Percentiles rank a stretch among this genome's conserved stretches.
These are phyloP conservation scores for Drosophila pruinosa DNA, from an alignment of 1,140 invertebrate genomes.

Conservation along the genomic window DNA sequence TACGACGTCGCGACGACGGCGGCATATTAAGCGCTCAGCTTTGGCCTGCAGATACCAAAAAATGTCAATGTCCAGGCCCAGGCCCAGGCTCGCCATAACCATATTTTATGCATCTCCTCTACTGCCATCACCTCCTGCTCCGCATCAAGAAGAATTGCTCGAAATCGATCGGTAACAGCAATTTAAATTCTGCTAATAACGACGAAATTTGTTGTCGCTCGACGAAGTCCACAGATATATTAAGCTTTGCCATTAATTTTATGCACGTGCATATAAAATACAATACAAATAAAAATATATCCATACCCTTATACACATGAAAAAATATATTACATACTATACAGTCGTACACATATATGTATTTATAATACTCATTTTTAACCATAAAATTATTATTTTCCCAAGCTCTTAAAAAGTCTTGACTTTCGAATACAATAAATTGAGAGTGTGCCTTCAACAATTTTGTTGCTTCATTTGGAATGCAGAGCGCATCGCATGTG, in stretches of 20 bases:
- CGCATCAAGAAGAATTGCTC: slow-evolving; percentile 18
- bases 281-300: neutral
- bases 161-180: slow-evolving; percentile 69
- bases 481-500: slow-evolving; percentile 53
- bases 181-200: slow-evolving; percentile 81
- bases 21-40: slow-evolving; percentile 66
- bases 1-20: slow-evolving; percentile 52
- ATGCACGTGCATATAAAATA: slow-evolving; percentile 62
- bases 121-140: too few species aligned
- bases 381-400: slow-evolving; percentile 80
- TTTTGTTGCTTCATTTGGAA: slow-evolving; percentile 54
- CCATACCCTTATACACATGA: too few species aligned
- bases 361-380: slow-evolving; percentile 47
- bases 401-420: slow-evolving; percentile 80
- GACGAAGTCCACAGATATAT: slow-evolving; percentile 46
- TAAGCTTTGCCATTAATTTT: slow-evolving; percentile 64
- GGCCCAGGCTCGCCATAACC: neutral
- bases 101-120: neutral
- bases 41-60: slow-evolving; percentile 55
- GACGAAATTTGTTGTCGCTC: slow-evolving; percentile 57
- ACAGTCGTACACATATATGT: neutral
- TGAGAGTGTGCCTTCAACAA: slow-evolving; percentile 31
- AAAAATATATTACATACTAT: too few species aligned
- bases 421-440: slow-evolving; percentile 74
- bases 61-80: slow-evolving; percentile 65